phyloP scores from a whole-genome alignment of 1,140 invertebrate species.

The Nebria ingens region DNA sequence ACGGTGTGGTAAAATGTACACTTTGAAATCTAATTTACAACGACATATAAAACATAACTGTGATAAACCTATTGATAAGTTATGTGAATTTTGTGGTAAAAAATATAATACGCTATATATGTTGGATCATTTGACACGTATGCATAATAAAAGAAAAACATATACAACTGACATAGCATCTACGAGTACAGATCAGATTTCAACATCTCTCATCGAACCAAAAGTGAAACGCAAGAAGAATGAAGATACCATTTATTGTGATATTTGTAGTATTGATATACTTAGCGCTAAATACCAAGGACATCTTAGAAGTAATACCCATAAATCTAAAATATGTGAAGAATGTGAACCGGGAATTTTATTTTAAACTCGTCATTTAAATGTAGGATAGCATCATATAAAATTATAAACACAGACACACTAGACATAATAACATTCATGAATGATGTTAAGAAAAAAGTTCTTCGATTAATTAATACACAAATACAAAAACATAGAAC shows the following conservation, averaged over 20 bases:
- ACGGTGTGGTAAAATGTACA: background rate
- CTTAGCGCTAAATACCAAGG: background rate
- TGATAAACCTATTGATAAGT: background rate
- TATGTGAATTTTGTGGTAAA: background rate
- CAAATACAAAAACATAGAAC: background rate
- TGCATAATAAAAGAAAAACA: background rate
- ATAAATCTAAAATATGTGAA: background rate
- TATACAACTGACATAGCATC: background rate
- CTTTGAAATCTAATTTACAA: background rate
- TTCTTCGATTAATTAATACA: background rate
- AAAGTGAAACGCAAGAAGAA: background rate
- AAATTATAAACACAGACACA: background rate
- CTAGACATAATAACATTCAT: background rate
- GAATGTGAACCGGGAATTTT: background rate
- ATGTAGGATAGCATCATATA: background rate
- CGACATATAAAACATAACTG: background rate
- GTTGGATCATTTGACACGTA: background rate
- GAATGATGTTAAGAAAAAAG: background rate
- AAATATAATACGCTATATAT: background rate
- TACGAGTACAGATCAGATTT: background rate
- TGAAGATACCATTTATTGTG: background rate
- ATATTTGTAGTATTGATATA: background rate
- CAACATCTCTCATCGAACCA: background rate
- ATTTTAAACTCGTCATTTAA: background rate
- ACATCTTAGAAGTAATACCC: background rate